Percentiles rank a stretch among this genome's conserved stretches.
Conservation (phyloP, 2,113 vertebrate species). For the Pelvicachromis taeniatus region DNA sequence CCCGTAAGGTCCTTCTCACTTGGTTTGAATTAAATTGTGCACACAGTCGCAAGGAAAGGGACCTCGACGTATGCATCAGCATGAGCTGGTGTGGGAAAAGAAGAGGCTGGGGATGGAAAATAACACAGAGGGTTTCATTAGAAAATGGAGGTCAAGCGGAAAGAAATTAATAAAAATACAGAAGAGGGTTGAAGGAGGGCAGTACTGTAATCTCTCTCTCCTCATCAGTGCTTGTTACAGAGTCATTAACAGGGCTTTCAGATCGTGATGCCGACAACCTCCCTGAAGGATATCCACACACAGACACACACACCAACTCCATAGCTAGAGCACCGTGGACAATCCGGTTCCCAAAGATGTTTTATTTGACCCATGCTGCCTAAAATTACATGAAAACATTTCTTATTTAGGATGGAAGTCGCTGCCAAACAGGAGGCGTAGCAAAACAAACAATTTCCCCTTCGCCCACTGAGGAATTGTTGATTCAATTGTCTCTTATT, state of each 20-base stretch:
- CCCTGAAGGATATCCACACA: conserved; percentile 16
- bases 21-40: background rate
- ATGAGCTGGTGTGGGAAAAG: background rate
- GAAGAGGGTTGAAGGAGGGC: conserved; percentile 11
- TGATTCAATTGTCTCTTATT: conserved; percentile 1
- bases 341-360: conserved; percentile 6
- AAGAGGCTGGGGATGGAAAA: background rate
- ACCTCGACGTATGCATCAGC: background rate
- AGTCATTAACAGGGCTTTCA: conserved; percentile 56
- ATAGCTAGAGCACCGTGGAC: background rate
- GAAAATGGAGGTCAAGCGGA: background rate
- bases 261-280: conserved; percentile 57
- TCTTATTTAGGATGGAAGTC: conserved; percentile 4
- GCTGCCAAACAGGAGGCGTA: background rate
- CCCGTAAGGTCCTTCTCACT: background rate
- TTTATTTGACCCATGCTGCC: background rate
- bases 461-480: background rate
- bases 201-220: conserved; percentile 36
- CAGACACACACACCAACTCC: background rate
- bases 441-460: background rate
- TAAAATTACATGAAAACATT: conserved; percentile 28
- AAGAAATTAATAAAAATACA: conserved; percentile 26
- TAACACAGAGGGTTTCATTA: background rate
- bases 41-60: background rate
- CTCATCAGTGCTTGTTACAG: conserved; percentile 51